Evolutionary conservation across 2,113 vertebrate genomes (phyloP), one percentile per base, ranked within the genome.

Genomic region (Sciurus niger): DNA sequence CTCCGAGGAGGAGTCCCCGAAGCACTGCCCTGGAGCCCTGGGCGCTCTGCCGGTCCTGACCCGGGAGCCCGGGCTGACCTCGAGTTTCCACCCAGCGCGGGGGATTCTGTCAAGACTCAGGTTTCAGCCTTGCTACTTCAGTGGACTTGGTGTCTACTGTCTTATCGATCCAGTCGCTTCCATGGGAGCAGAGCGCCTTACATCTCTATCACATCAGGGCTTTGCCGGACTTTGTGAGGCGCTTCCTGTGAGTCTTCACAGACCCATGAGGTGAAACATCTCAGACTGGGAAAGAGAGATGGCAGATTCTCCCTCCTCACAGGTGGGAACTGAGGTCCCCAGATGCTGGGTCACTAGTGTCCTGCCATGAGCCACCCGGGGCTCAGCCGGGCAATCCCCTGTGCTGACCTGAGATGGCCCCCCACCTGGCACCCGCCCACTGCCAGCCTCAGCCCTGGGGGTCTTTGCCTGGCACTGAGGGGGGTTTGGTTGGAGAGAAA

Each of bases 361-460:
- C 37, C 14, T 28, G 65, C 25, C 30, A 5, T 4, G 0, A 76
- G 43, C 58, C 37, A 70, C 28, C 14, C 2, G 2, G 77, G 4
- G 63, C 43, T 34, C 12, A 4, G 24, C 5, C 6, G 37, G 46
- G 25, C 46, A 14, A 7, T 12, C 65, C 40, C 43, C 18, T 60
- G 63, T 10, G 37, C 16, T 88, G 72, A 79, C 43, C 40, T 11
- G 0, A 17, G 34, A 8, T 14, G 10, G 28, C 32, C 37, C 32
- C 37, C 11, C 51, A 20, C 63, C 46, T 32, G 34, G 28, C 1
- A 0, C 4, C 32, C 43, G 6, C 43, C 46, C 34, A 0, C 51
- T 16, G 16, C 24, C 67, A 58, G 63, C 32, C 13, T n/a, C 16
- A 37, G 32, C 13, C 2, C n/a, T 51, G 55, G 63, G 37, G 90